These are phyloP conservation scores for Ceratina calcarata DNA, from an alignment of 1,140 invertebrate genomes.

Conservation along the genomic window DNA sequence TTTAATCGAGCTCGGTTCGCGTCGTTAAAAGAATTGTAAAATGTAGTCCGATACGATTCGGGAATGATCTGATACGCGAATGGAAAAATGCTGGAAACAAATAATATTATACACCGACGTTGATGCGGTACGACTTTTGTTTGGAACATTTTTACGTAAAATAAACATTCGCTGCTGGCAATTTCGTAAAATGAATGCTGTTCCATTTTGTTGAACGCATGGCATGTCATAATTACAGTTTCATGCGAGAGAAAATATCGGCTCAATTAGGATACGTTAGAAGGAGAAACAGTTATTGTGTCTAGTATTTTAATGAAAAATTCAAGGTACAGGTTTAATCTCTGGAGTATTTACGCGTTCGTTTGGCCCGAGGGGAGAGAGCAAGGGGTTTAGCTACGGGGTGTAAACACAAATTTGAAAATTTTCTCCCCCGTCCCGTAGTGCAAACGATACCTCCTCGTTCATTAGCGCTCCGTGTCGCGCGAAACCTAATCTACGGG, in stretches of 20 bases:
- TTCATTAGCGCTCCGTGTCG: slow-evolving; percentile 73
- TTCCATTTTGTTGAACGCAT: too few relatives aligned
- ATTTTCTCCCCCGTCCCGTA: slow-evolving; percentile 54
- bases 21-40: background rate
- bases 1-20: background rate
- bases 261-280: too few relatives aligned
- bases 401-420: slow-evolving; percentile 66
- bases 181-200: too few relatives aligned
- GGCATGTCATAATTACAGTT: too few relatives aligned
- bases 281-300: too few relatives aligned
- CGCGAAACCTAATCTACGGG: slow-evolving; percentile 66
- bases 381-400: slow-evolving; percentile 40
- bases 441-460: slow-evolving; percentile 70
- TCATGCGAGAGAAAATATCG: too few relatives aligned
- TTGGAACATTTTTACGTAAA: too few relatives aligned
- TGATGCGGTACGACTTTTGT: too few relatives aligned
- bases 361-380: slow-evolving; percentile 31
- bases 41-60: background rate
- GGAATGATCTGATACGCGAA: background rate
- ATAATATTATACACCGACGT: background rate
- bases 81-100: background rate
- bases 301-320: too few relatives aligned
- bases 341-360: slow-evolving; percentile 55
- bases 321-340: slow-evolving; percentile 21
- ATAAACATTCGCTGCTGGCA: too few relatives aligned